Base-by-base conservation (phyloP, 1,140 invertebrate species). In the Megalopta genalis region DNA sequence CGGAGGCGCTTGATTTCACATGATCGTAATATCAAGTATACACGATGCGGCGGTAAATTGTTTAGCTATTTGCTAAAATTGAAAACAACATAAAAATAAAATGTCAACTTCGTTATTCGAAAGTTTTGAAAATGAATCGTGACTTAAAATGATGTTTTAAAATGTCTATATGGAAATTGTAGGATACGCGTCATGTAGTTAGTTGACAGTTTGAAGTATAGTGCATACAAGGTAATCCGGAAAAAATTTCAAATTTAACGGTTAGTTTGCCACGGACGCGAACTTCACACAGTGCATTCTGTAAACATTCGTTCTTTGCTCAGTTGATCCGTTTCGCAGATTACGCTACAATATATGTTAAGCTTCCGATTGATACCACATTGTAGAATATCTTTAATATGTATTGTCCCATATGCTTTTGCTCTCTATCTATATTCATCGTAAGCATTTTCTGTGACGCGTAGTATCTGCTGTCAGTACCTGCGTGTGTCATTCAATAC, bases 381-480 rank as follows among this genome's bases (percentile, higher is more conserved):
- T 54, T 4, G 12, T 42, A 39, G 18, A n/a, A 57, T 57, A 12
- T 69, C 3, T 71, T 71, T 32, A 60, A 42, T n/a, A n/a, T n/a
- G n/a, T 14, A 1, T 23, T 49, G 10, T 12, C 1, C 9, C 10
- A 10, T 66, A 18, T 66, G n/a, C n/a, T 39, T 23, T 42, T 16
- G 10, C 9, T 5, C 0, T 16, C 46, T 3, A 52, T 8, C 16
- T 42, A 49, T 49, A 32, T 37, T 69, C 25, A n/a, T 63, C n/a
- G 25, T 39, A 46, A 52, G 23, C 18, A 67, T 49, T 62, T 62
- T 27, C 16, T 65, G 14, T 37, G 57, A 21, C 25, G 32, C 65
- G 65, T 46, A 49, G 49, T 76, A 68, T 49, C 21, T 60, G 6
- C 52, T 21, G 16, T 52, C 46, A 21, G 2, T 65, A 75, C 27